These are phyloP conservation scores for Enteromius afrohamiltoni DNA, from an alignment of 2,797 vertebrate genomes.

Conservation along the genomic window DNA sequence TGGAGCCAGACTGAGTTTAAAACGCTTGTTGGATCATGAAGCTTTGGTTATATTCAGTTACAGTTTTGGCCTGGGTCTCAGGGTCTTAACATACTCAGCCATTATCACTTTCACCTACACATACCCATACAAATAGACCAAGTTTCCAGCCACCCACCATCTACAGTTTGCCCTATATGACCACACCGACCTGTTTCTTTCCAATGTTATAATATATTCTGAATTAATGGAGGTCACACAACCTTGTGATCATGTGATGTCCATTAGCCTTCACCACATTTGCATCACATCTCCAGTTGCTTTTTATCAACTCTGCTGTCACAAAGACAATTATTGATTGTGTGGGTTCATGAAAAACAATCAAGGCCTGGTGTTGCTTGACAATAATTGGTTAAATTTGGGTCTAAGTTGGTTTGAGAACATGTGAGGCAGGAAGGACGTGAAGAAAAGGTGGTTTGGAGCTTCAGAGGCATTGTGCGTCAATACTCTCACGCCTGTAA, in stretches of 20 bases:
- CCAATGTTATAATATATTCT: not conserved
- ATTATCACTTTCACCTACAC: constrained; percentile 28
- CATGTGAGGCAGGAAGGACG: constrained; percentile 47
- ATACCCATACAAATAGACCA: constrained; percentile 32
- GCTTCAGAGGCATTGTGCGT: constrained; percentile 24
- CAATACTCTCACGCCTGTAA: constrained; percentile 33
- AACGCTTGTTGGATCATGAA: constrained; percentile 43
- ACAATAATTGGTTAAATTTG: constrained; percentile 41
- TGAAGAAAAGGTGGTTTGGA: constrained; percentile 55
- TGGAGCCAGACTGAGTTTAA: constrained; percentile 19
- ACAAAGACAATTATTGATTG: constrained; percentile 8
- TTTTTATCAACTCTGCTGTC: constrained; percentile 7
- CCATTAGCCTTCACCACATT: not conserved
- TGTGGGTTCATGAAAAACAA: constrained; percentile 31
- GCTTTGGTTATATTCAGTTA: constrained; percentile 48
- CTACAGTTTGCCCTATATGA: constrained; percentile 30
- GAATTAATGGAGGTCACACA: not conserved
- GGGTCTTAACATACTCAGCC: not conserved
- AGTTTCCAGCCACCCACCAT: constrained; percentile 18
- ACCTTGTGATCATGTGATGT: not conserved
- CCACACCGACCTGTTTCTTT: not conserved
- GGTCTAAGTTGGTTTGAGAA: constrained; percentile 41
- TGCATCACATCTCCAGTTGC: not conserved
- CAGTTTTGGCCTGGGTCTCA: constrained; percentile 27
- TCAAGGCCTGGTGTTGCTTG: constrained; percentile 39